Base-by-base conservation (phyloP, 2,797 vertebrate genomes). In the Aythya fuligula region DNA sequence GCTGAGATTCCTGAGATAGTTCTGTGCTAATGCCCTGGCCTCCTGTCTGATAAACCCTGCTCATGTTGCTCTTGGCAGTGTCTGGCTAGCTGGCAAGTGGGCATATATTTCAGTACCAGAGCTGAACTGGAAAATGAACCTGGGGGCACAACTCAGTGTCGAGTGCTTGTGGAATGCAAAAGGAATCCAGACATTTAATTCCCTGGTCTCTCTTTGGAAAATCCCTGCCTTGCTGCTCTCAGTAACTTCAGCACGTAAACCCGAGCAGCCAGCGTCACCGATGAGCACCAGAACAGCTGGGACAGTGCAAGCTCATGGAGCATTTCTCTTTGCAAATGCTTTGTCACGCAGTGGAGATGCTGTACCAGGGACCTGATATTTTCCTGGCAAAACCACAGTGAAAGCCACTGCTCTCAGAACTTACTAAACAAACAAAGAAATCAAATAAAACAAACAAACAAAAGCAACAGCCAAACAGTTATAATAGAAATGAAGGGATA, bases 161-260 rank as follows among this genome's bases (percentile, higher is more conserved):
- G 9, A 94, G 80, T 1, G 22, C 86, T 84, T 93, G 62, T 85
- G 95, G 96, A 95, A 96, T 95, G 86, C 27, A 5, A 93, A 90
- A 92, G 86, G 93, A 94, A 96, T 97, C 78, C 75, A 96, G 88
- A 92, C 91, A 91, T 84, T 72, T 95, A 95, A 97, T 94, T 97
- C 96, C 88, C 39, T 70, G 45, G 61, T 80, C 95, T 62, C 54
- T 78, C 65, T 85, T 82, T 3, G 90, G 92, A 95, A 97, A 95
- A 96, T 92, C 94, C 95, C 91, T 93, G 73, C 74, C 56, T 85
- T 20, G 2, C 11, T 92, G 41, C 19, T 90, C 74, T 83, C 65
- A 25, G 62, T 62, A 67, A 47, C 38, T 93, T 85, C 77, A 87
- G 80, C 74, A 36, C 7, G 4, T 83, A 77, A 83, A 38, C n/a